These are phyloP conservation scores for Tetrax tetrax DNA, from an alignment of 2,113 vertebrate species.

Conservation along the genomic window DNA sequence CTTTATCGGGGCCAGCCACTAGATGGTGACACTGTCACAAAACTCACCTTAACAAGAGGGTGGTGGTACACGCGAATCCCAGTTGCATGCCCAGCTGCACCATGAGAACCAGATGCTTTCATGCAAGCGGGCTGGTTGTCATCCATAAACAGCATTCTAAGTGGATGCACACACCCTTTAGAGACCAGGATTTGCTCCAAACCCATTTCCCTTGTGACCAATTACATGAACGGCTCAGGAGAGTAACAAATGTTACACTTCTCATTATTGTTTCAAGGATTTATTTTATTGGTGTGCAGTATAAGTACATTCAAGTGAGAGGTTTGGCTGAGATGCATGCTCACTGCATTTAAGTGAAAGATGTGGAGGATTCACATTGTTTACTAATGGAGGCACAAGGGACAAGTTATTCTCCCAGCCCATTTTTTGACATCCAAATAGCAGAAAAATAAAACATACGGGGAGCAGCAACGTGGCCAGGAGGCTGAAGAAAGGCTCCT, in stretches of 20 bases:
- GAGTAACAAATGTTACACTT: not conserved
- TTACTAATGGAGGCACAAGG: not conserved
- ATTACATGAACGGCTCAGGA: not conserved
- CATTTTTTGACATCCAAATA: not conserved
- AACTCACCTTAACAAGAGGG: not conserved
- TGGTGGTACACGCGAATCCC: not conserved
- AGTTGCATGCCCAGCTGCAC: not conserved
- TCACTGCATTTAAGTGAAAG: not conserved
- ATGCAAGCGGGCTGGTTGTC: not conserved
- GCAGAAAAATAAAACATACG: not conserved
- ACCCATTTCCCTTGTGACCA: not conserved
- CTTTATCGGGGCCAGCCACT: not conserved
- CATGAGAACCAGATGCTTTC: conserved; percentile 8
- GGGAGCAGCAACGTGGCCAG: not conserved
- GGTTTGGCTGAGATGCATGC: not conserved
- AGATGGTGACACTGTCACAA: conserved; percentile 42
- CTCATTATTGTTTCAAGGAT: conserved; percentile 18
- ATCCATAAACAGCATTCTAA: conserved; percentile 1
- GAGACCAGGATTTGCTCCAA: conserved; percentile 27
- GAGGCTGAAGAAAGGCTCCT: not conserved
- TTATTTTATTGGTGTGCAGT: conserved; percentile 11
- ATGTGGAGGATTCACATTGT: not conserved
- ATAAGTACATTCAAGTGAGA: not conserved
- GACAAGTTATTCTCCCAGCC: not conserved
- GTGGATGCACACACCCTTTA: not conserved